Conservation (phyloP, 2,797 vertebrate species). For the Silurus aristotelis region DNA sequence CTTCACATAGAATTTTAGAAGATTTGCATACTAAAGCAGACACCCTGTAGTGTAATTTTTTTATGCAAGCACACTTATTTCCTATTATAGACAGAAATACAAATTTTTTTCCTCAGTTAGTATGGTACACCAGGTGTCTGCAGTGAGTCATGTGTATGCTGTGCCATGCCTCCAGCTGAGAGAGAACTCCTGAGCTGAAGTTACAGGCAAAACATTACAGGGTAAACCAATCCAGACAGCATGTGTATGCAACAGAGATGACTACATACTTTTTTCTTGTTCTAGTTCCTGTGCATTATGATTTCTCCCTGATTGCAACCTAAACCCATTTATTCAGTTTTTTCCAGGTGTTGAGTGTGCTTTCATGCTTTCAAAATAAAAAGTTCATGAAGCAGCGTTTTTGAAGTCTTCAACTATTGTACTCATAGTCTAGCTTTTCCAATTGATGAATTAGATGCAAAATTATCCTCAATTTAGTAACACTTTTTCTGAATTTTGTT, state of each 20-base stretch:
- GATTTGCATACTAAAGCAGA: not conserved
- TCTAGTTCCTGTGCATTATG: not conserved
- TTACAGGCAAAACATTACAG: not conserved
- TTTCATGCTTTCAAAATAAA: not conserved
- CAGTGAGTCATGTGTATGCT: conserved; percentile 3
- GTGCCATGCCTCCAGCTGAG: conserved; percentile 15
- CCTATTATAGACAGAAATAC: not conserved
- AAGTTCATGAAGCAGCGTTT: not conserved
- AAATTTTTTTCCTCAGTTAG: not conserved
- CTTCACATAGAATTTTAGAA: not conserved
- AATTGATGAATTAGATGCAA: too few relatives aligned
- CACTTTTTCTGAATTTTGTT: too few relatives aligned
- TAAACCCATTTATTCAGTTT: not conserved
- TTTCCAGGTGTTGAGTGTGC: not conserved
- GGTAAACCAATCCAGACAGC: not conserved
- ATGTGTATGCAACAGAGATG: not conserved
- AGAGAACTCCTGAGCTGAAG: not conserved
- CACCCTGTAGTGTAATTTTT: not conserved
- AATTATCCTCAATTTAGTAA: too few relatives aligned
- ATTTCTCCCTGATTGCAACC: not conserved
- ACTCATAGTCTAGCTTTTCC: not conserved
- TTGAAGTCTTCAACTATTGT: not conserved
- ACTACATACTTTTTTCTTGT: not conserved
- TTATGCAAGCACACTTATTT: not conserved
- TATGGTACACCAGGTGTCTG: not conserved